A percentile compares a stretch with the other conserved stretches of the same genome.
Conservation (phyloP, 2,888 invertebrate genomes). For the Hecatera dysodea region DNA sequence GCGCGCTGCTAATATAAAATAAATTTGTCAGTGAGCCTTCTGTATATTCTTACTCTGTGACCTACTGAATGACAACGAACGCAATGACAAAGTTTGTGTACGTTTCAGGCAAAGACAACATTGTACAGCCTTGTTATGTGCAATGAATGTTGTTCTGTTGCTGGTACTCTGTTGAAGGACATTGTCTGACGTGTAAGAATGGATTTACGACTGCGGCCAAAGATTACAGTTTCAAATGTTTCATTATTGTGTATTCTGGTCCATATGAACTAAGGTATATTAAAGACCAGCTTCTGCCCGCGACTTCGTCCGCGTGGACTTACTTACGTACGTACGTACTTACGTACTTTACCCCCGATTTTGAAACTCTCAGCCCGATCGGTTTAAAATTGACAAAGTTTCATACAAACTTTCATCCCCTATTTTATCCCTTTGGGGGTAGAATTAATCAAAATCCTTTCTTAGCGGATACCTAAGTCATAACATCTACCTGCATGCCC, state of each 20-base stretch:
- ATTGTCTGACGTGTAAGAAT: constrained; percentile 30
- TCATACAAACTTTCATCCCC: too few species aligned
- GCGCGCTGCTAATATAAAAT: too few species aligned
- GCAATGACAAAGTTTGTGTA: constrained; percentile 46
- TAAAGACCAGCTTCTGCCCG: too few species aligned
- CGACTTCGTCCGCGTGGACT: too few species aligned
- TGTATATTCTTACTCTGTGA: constrained; percentile 10
- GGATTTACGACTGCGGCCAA: constrained; percentile 17
- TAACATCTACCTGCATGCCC: too few species aligned
- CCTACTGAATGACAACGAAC: constrained; percentile 25
- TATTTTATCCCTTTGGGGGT: too few species aligned
- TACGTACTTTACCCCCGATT: too few species aligned
- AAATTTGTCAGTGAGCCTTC: constrained; percentile 10
- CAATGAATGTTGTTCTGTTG: constrained; percentile 40
- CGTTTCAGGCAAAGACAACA: constrained; percentile 40
- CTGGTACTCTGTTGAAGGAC: constrained; percentile 31
- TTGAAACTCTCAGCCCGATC: too few species aligned
- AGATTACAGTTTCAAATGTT: constrained; percentile 23
- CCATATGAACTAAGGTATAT: constrained; percentile 11
- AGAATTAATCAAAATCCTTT: too few species aligned
- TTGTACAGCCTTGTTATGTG: constrained; percentile 30
- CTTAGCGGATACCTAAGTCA: too few species aligned
- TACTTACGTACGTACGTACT: too few species aligned
- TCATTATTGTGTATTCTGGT: neutral
- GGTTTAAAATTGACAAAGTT: too few species aligned